Conservation (phyloP, 2,797 vertebrate genomes). For the Falco rusticolus region DNA sequence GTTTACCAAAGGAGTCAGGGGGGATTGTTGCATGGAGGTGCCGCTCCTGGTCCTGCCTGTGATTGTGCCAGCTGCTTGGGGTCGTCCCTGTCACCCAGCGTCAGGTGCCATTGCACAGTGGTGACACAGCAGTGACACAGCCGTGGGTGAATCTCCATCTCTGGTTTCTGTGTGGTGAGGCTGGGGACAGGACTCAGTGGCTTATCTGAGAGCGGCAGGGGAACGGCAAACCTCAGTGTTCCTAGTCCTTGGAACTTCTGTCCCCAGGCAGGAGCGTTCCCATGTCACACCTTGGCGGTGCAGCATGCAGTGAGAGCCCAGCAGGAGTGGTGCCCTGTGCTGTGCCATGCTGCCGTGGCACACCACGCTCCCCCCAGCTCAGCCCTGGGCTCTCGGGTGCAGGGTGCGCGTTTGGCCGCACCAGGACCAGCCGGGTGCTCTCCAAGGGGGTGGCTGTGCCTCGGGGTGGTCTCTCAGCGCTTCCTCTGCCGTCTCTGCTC, state of each 20-base stretch:
- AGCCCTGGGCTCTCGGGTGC: neutral
- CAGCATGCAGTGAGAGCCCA: accelerated
- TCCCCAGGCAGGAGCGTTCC: neutral
- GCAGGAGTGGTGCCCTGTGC: neutral
- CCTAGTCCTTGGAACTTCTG: neutral
- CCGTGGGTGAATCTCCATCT: neutral
- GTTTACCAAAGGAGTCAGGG: neutral
- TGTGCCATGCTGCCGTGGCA: neutral
- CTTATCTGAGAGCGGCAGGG: neutral
- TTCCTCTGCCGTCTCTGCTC: neutral
- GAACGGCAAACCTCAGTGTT: neutral
- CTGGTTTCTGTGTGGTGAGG: neutral
- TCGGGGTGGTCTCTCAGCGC: neutral
- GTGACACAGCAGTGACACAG: neutral
- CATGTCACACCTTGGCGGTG: accelerated
- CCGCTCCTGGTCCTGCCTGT: accelerated
- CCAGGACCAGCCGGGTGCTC: neutral
- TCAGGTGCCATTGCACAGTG: neutral
- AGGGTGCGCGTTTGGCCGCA: accelerated
- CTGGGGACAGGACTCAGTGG: accelerated
- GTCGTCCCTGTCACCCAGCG: neutral
- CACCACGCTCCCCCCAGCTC: neutral
- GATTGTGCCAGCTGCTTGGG: too few relatives aligned
- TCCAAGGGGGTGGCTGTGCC: too few relatives aligned
- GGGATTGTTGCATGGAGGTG: neutral